A percentile compares a stretch with the other conserved stretches of the same genome.
These are phyloP conservation scores for Gobio gobio DNA, from an alignment of 2,113 vertebrate species.

Conservation along the genomic window DNA sequence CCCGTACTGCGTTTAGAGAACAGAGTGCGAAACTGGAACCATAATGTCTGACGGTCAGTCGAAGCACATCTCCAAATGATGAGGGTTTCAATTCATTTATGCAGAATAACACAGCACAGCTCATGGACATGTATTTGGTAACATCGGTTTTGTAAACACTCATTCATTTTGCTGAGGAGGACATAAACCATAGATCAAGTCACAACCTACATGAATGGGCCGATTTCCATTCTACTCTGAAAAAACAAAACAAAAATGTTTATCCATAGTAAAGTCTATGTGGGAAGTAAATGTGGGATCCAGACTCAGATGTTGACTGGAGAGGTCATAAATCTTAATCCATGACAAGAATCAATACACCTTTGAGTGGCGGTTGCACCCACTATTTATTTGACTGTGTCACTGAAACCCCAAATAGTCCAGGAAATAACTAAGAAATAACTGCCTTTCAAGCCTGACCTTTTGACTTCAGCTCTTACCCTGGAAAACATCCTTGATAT, in stretches of 20 bases:
- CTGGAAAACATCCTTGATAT: conserved; percentile 26
- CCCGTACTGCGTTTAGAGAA: conserved; percentile 68
- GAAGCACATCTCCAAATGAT: conserved; percentile 9
- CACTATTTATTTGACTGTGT: conserved; percentile 51
- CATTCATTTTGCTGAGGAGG: background rate
- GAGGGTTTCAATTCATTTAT: conserved; percentile 7
- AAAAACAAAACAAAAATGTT: background rate
- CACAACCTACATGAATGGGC: background rate
- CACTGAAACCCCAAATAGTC: conserved; percentile 51
- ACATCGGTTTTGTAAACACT: background rate
- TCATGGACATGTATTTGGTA: conserved; percentile 1
- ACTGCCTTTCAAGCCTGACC: conserved; percentile 35
- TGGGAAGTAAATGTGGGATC: conserved; percentile 11
- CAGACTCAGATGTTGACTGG: conserved; percentile 21
- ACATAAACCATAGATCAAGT: background rate
- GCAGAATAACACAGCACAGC: conserved; percentile 12
- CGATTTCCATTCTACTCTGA: background rate
- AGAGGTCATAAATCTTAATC: conserved; percentile 49
- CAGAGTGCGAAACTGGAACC: conserved; percentile 60
- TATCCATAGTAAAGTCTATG: conserved; percentile 1
- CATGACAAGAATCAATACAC: conserved; percentile 31
- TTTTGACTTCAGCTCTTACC: conserved; percentile 30
- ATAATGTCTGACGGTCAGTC: background rate
- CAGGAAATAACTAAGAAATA: conserved; percentile 36
- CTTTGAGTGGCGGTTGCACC: conserved; percentile 1